A percentile compares a stretch with the other conserved stretches of the same genome.
These are phyloP conservation scores for Drosophila navojoa DNA, from an alignment of 1,140 invertebrate species.

Conservation along the genomic window DNA sequence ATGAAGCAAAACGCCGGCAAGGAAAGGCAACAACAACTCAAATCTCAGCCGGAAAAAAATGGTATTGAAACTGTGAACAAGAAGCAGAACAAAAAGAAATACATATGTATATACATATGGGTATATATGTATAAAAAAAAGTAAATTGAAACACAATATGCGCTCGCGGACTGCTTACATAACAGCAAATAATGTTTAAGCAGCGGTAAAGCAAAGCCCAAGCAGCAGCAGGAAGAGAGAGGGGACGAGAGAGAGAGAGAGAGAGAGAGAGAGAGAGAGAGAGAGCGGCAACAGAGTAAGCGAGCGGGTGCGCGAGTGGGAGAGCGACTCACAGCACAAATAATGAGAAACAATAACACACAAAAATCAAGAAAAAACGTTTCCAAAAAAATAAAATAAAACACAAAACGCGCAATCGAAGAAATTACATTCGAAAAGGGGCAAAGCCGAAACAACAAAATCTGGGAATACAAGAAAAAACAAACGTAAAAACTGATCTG, in stretches of 20 bases:
- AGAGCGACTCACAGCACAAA: constrained; percentile 53
- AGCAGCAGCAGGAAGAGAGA: neutral
- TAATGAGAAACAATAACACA: constrained; percentile 75
- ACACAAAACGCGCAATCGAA: constrained; percentile 47
- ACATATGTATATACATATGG: neutral
- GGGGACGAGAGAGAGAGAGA: neutral
- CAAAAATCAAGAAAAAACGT: constrained; percentile 24
- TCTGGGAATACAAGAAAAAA: constrained; percentile 21
- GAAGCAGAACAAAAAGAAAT: constrained; percentile 11
- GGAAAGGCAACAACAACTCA: constrained; percentile 30
- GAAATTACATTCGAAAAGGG: constrained; percentile 69
- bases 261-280: neutral
- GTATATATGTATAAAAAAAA: constrained; percentile 17
- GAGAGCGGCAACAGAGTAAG: neutral
- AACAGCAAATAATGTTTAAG: constrained; percentile 81
- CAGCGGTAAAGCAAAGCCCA: constrained; percentile 75
- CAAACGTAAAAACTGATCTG: constrained; percentile 34
- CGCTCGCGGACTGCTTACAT: constrained; percentile 68
- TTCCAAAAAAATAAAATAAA: constrained; percentile 33
- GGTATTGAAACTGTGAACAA: constrained; percentile 51
- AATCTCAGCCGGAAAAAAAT: constrained; percentile 40
- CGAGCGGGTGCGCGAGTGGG: constrained; percentile 12
- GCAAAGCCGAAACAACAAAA: constrained; percentile 56
- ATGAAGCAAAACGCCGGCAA: constrained; percentile 70
- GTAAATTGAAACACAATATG: constrained; percentile 70